Conservation (phyloP, 2,113 vertebrate genomes). For the Apaloderma vittatum region DNA sequence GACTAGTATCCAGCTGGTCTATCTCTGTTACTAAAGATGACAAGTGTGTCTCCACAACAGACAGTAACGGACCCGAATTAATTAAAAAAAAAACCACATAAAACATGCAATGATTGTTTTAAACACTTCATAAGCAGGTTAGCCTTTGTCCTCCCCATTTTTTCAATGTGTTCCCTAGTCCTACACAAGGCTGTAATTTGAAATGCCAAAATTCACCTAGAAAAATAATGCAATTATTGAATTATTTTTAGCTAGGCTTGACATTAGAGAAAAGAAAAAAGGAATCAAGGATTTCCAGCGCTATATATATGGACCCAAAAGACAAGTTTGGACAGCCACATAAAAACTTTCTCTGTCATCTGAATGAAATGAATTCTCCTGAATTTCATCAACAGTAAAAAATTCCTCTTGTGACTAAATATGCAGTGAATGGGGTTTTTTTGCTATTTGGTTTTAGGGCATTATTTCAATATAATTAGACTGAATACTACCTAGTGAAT, state of each 20-base stretch:
- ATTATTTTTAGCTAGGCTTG: not conserved
- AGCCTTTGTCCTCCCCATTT: not conserved
- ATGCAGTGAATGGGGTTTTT: fast-evolving
- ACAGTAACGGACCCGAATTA: not conserved
- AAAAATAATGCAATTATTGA: not conserved
- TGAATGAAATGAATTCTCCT: not conserved
- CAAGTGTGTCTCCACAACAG: not conserved
- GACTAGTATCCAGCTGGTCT: not conserved
- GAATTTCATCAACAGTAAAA: not conserved
- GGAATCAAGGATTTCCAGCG: not conserved
- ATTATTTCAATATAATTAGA: not conserved
- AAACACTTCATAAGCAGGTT: not conserved
- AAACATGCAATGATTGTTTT: not conserved
- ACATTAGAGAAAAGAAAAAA: not conserved
- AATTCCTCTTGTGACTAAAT: not conserved
- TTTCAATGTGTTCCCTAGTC: not conserved
- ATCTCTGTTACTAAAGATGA: not conserved
- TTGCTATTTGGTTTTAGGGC: not conserved
- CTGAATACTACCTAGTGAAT: not conserved
- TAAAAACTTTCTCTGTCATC: not conserved
- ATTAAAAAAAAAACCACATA: not conserved
- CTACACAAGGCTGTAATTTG: not conserved
- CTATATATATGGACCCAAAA: not conserved
- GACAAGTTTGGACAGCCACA: not conserved
- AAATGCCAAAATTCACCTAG: not conserved